Percentiles rank a stretch among this genome's conserved stretches.
phyloP scores from a whole-genome alignment of 30 jellyfish, hydroid and myxozoan genomes.

The Cassiopea xamachana region DNA sequence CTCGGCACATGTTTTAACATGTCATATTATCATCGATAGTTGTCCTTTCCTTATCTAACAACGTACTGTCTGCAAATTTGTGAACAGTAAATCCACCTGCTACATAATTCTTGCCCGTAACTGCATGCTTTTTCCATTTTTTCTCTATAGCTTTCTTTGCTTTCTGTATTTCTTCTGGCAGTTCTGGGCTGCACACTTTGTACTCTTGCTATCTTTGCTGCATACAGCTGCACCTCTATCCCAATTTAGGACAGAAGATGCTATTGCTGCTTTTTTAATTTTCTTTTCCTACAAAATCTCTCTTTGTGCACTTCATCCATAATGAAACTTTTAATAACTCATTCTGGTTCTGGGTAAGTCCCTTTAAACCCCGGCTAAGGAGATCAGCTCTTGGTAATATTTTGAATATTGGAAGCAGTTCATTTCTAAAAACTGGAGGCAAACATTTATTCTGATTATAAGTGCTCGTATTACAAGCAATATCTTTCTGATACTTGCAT shows the following conservation, averaged over 20 bases:
- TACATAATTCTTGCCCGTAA: not conserved
- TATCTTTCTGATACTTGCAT: conserved; percentile 47
- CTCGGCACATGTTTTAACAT: not conserved
- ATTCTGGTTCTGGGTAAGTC: conserved; percentile 56
- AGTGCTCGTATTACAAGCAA: not conserved
- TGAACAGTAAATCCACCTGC: not conserved
- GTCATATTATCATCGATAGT: not conserved
- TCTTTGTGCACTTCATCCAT: conserved; percentile 57
- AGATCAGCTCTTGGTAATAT: conserved; percentile 36
- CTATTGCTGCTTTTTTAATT: not conserved
- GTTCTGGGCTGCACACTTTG: not conserved
- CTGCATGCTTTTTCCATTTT: not conserved
- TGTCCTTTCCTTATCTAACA: not conserved
- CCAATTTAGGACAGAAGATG: not conserved
- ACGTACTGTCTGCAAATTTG: not conserved
- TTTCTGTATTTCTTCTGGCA: not conserved
- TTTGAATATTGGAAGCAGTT: conserved; percentile 44
- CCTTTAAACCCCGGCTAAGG: conserved; percentile 38
- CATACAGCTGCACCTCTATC: not conserved
- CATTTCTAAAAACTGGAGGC: conserved; percentile 34
- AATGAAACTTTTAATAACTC: conserved; percentile 36
- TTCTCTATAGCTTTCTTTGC: not conserved
- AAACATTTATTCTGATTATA: conserved; percentile 16
- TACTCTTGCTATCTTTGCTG: not conserved
- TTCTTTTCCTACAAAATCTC: conserved; percentile 24